These are phyloP conservation scores for Aphelenchoides fujianensis DNA, from an alignment of 1,140 invertebrate genomes.

Conservation along the genomic window DNA sequence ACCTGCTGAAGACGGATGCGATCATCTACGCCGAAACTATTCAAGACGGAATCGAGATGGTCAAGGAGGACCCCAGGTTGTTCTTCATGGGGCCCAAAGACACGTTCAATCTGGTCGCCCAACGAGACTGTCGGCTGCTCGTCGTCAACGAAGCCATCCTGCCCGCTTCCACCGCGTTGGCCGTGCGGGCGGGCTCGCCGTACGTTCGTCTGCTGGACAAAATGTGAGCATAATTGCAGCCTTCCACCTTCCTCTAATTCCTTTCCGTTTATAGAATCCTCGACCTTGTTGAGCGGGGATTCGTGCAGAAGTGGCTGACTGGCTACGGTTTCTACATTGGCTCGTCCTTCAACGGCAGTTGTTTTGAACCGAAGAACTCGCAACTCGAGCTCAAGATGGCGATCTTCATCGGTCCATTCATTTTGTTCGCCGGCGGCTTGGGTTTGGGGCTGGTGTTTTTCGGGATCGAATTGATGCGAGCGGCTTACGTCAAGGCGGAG, in stretches of 20 bases:
- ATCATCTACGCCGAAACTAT: conserved; percentile 11
- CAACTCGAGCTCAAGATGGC: not conserved
- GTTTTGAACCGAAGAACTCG: not conserved
- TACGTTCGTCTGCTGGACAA: conserved; percentile 9
- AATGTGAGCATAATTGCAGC: not conserved
- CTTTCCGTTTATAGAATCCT: conserved; percentile 14
- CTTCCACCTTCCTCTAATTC: not conserved
- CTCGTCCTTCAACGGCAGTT: not conserved
- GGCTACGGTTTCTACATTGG: conserved; percentile 1
- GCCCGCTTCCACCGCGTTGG: conserved; percentile 4
- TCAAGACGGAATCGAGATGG: conserved; percentile 15
- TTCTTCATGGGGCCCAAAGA: conserved; percentile 12
- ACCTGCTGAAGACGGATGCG: not conserved
- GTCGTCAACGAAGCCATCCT: not conserved
- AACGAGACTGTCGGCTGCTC: not conserved
- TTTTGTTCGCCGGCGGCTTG: not conserved
- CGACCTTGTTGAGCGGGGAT: not conserved
- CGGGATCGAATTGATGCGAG: not conserved
- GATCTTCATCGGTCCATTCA: conserved; percentile 10
- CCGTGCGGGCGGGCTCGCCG: not conserved
- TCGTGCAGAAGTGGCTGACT: conserved; percentile 16
- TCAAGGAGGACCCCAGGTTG: not conserved
- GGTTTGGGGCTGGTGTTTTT: not conserved
- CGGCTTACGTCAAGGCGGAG: not conserved
- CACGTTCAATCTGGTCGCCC: not conserved